Evolutionary conservation across 2,113 vertebrate species (phyloP).

Genomic region (Larimichthys polyactis): DNA sequence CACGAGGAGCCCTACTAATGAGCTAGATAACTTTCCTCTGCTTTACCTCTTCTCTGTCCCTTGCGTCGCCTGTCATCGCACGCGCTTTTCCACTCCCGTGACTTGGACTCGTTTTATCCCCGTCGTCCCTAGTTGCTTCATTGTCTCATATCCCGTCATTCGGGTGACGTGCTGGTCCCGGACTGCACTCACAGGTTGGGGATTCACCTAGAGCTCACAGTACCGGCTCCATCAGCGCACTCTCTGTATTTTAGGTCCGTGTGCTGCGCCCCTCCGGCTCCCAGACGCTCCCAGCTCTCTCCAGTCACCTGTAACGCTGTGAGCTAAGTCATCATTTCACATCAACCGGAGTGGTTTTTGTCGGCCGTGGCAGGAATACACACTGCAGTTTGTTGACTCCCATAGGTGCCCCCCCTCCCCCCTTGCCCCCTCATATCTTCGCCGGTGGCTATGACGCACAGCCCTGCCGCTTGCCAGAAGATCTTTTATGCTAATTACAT

Average conservation of each 20-base stretch:
- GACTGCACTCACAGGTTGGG: constrained; percentile 54
- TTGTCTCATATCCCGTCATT: constrained; percentile 75
- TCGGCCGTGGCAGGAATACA: constrained; percentile 71
- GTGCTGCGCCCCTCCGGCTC: constrained; percentile 37
- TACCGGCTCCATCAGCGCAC: constrained; percentile 38
- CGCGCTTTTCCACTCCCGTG: constrained; percentile 68
- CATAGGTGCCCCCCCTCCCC: constrained; percentile 63
- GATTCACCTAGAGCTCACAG: constrained; percentile 60
- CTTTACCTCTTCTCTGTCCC: constrained; percentile 73
- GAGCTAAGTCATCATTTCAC: constrained; percentile 72
- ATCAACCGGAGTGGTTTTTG: constrained; percentile 67
- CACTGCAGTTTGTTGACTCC: constrained; percentile 82
- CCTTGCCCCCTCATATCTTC: constrained; percentile 58
- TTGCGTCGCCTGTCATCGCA: constrained; percentile 75
- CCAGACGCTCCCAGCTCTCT: constrained; percentile 44
- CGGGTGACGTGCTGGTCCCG: constrained; percentile 69
- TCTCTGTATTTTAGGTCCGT: constrained; percentile 43
- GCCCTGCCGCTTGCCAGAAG: constrained; percentile 81
- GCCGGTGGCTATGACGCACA: constrained; percentile 87
- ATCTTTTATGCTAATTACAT: constrained; percentile 86
- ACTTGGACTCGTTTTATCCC: constrained; percentile 73
- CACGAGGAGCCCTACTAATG: constrained; percentile 33
- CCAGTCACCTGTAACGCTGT: constrained; percentile 76
- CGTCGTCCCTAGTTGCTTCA: constrained; percentile 75
- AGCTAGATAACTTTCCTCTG: constrained; percentile 70